Base-by-base conservation (phyloP, 2,888 invertebrate species). In the Plebejus melissa region DNA sequence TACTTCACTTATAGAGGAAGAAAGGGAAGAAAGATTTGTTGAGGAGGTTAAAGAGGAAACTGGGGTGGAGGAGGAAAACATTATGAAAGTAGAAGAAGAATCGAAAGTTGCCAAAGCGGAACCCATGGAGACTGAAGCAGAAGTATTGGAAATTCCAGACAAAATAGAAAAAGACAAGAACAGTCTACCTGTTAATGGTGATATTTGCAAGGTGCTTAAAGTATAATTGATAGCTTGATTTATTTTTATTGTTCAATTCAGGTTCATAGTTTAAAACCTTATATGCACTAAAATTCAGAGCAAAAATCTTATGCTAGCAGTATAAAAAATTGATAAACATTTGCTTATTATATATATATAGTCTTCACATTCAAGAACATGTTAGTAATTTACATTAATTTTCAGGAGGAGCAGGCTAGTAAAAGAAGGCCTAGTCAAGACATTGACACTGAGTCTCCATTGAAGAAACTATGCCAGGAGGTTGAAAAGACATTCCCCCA, bases 401-500 rank as follows among this genome's bases (percentile, higher is more conserved):
- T 78, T 58, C 84, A 93, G 93, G 92, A 91, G 76, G 92, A 93
- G 16, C 88, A 88, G 82, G 82, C 86, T 77, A 82, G 83, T 69
- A 93, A 93, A 82, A 84, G 93, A 77, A 84, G 90, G 54, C 82
- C 87, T 13, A 91, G 92, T 77, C 90, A 89, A 80, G 93, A 93
- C 38, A 80, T 86, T n/a, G 92, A 91, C 79, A 87, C 88, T 1
- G 94, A 94, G 79, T 91, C 92, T 11, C 94, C 94, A 0, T 83
- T 93, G 1, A 90, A 94, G 81, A 91, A 89, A 80, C 88, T 94
- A 28, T 93, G 94, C 78, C 90, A 89, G 77, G 94, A 94, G 85
- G 89, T 94, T 28, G 92, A 94, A 78, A 92, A 89, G 79, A 90
- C 91, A 1, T 94, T 94, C 79, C 91, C 92, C 0, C 91, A 94